A percentile compares a stretch with the other conserved stretches of the same genome.
phyloP scores from a whole-genome alignment of 2,113 vertebrate genomes.

The Sylvilagus bachmani region DNA sequence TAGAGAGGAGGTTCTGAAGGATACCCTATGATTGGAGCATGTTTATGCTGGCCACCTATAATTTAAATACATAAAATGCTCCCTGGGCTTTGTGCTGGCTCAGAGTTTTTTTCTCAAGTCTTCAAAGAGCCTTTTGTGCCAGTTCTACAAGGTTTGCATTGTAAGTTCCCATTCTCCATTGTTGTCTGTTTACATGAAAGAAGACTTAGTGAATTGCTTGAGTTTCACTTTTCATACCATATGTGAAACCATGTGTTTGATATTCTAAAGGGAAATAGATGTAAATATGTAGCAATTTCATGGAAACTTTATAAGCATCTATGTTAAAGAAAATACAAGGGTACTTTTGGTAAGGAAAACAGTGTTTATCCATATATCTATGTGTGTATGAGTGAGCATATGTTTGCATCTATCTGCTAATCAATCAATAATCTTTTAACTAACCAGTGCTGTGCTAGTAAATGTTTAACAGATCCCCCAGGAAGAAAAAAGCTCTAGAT shows the following conservation, averaged over 20 bases:
- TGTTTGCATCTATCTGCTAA: neutral
- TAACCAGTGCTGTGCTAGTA: neutral
- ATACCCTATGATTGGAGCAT: neutral
- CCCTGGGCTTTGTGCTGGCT: neutral
- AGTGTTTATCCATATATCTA: neutral
- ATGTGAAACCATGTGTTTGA: neutral
- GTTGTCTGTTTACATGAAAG: conserved; percentile 23
- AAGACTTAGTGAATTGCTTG: neutral
- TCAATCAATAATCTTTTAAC: neutral
- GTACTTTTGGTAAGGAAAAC: conserved; percentile 27
- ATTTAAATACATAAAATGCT: conserved; percentile 36
- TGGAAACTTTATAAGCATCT: neutral
- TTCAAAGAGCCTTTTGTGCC: conserved; percentile 42
- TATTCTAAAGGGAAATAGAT: neutral
- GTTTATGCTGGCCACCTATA: conserved; percentile 31
- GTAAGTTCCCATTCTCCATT: conserved; percentile 1
- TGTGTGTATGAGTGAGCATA: neutral
- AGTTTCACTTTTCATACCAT: neutral
- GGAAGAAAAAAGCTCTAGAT: neutral
- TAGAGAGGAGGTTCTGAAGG: conserved; percentile 13
- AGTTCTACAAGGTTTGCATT: neutral
- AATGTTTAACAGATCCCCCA: neutral
- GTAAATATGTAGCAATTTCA: neutral
- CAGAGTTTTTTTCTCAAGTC: neutral
- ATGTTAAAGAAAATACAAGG: neutral